These are phyloP conservation scores for Neuroscelio doddi DNA, from an alignment of 2,888 invertebrate genomes.

Conservation along the genomic window DNA sequence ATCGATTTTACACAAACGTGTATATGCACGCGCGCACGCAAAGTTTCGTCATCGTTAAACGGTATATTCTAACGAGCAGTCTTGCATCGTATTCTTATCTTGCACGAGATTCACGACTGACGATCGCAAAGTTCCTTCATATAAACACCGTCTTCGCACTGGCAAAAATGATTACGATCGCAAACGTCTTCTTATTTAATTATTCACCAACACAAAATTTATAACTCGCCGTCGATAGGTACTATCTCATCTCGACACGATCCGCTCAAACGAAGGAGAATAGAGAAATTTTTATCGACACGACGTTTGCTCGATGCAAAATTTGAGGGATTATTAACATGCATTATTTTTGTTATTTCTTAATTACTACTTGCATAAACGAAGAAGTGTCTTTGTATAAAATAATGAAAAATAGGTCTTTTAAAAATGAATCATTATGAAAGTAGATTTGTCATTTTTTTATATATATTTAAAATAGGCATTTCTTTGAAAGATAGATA, in stretches of 20 bases:
- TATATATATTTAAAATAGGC: no score
- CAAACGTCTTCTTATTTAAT: slow-evolving; percentile 30
- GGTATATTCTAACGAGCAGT: slow-evolving; percentile 30
- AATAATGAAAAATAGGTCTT: no score
- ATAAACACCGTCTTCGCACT: slow-evolving; percentile 20
- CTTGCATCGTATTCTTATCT: slow-evolving; percentile 25
- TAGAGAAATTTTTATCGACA: slow-evolving; percentile 11
- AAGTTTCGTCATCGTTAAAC: slow-evolving; percentile 36
- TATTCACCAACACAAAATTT: slow-evolving; percentile 35
- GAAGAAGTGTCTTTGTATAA: no score
- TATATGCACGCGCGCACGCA: slow-evolving; percentile 20
- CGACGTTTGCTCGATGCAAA: no score
- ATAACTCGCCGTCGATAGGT: slow-evolving; percentile 14
- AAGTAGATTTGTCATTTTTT: no score
- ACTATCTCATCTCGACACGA: slow-evolving; percentile 37
- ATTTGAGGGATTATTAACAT: no score
- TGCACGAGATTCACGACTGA: slow-evolving; percentile 38
- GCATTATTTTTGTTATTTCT: no score
- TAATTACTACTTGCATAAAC: no score
- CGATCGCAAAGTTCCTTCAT: slow-evolving; percentile 27
- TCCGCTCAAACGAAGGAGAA: slow-evolving; percentile 11
- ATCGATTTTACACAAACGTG: no score
- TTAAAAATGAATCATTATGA: no score
- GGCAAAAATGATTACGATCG: slow-evolving; percentile 26
- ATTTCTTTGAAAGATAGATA: no score